Evolutionary conservation across 2,797 vertebrate genomes (phyloP), one percentile per base, ranked within the genome.

Genomic region (Echeneis naucrates): DNA sequence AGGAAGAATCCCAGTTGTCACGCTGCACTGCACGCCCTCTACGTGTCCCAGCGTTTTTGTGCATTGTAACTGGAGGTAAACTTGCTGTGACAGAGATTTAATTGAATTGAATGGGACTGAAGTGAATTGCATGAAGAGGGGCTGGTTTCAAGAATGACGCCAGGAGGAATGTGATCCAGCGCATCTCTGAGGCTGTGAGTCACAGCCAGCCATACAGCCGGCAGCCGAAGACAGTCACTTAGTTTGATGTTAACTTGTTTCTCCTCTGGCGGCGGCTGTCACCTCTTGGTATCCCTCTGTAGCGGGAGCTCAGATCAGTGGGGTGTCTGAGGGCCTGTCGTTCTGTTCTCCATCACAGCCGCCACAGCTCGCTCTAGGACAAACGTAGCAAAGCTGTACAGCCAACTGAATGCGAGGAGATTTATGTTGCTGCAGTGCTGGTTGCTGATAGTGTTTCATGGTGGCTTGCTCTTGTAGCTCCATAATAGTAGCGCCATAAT

Each of bases 241-340:
- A 82, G 89, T 88, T 90, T 92, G 91, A 93, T 85, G 87, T 91
- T 87, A 88, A 91, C 89, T 90, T 83, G 88, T 87, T 90, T 88
- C 84, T 91, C 91, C 84, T 86, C 77, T 44, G 81, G 87, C 85
- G 60, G 86, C 75, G 72, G 83, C 91, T 91, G 91, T 92, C 90
- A 91, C 85, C 83, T 89, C 83, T 75, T 72, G 81, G 82, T 85
- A 75, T 85, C 82, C 81, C 56, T 78, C 80, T 88, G 86, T 64
- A 84, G 88, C 38, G 33, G 70, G 68, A 69, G 82, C 77, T 78
- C 75, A 71, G 88, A 91, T 92, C 87, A 70, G 87, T 32, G 73
- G 88, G 88, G 76, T 81, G 85, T 90, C 87, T 87, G 85, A 88
- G 81, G 78, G 86, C 79, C 88, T 89, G 89, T 90, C 90, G 70